These are phyloP conservation scores for Datnioides undecimradiatus DNA, from an alignment of 2,113 vertebrate species.

Conservation along the genomic window DNA sequence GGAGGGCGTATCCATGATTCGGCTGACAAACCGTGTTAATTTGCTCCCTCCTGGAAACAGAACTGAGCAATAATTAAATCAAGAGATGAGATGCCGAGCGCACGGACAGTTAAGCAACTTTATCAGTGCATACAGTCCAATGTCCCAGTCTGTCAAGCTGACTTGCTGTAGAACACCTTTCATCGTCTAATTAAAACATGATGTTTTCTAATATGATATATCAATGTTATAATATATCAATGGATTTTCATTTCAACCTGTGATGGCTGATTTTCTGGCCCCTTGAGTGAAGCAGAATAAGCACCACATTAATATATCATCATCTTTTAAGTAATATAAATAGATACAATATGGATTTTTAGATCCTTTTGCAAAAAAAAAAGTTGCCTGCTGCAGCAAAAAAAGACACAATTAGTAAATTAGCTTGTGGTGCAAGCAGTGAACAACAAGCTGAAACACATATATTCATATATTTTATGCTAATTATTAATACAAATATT, in stretches of 20 bases:
- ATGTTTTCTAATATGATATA: background rate
- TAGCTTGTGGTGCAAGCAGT: no score
- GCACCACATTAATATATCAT: background rate
- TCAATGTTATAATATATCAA: background rate
- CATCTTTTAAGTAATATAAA: no score
- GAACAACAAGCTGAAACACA: no score
- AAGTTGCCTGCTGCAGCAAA: no score
- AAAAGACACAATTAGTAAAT: no score
- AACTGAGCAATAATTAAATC: slow-evolving; percentile 36
- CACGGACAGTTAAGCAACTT: slow-evolving; percentile 17
- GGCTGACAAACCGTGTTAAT: slow-evolving; percentile 41
- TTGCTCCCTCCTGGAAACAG: slow-evolving; percentile 28
- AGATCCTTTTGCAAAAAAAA: no score
- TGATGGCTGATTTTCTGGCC: background rate
- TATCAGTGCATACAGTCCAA: background rate
- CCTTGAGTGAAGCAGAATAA: background rate
- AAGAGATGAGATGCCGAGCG: slow-evolving; percentile 5
- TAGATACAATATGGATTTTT: no score
- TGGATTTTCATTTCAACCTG: background rate
- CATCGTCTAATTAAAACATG: background rate
- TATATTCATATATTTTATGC: no score
- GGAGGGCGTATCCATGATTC: slow-evolving; percentile 27
- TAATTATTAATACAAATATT: no score
- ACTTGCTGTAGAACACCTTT: background rate
- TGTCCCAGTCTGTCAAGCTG: background rate